Base-by-base conservation (phyloP, 2,113 vertebrate genomes). In the Gambusia affinis region DNA sequence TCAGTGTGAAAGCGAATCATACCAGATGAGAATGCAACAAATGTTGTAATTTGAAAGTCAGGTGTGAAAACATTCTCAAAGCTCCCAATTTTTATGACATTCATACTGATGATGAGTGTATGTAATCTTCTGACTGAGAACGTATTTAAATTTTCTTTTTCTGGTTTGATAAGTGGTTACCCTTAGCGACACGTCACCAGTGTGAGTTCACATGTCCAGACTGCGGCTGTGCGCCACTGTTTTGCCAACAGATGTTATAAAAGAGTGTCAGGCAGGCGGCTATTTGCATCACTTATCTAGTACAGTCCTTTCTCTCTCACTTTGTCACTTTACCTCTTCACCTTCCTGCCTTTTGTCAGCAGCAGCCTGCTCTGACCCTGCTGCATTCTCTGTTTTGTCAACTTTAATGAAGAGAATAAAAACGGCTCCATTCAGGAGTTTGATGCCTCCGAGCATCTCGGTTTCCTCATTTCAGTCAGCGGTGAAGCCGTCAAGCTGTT, bases 171-270 rank as follows among this genome's bases (percentile, higher is more conserved):
- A 17, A 24, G 22, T 54, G 51, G 19, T 54, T 24, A 8, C 22
- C 24, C 8, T 54, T 10, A 8, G 7, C 22, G 22, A 35, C 22
- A 1, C 60, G 54, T 75, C n/a, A 30, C 80, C 66, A 68, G 61
- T 86, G 75, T 83, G 79, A 80, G 78, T 85, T 82, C 73, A 62
- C 76, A 62, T 37, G 82, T 68, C 72, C 73, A 30, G 60, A 70
- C 15, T 54, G 12, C 81, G 88, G 63, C 76, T 22, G 67, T 44
- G 74, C 61, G 80, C 80, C 72, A 76, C 79, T 86, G 85, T 87
- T 91, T 90, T 89, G 91, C 81, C 88, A 91, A 88, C 88, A 87
- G 71, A 83, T 85, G 89, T 91, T 90, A 89, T 85, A 77, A 90
- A 87, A 88, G 72, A 75, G 73, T n/a, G 62, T 64, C 76, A 44